Evolutionary conservation across 2,888 invertebrate genomes (phyloP).

Genomic region (Ophraella communa): DNA sequence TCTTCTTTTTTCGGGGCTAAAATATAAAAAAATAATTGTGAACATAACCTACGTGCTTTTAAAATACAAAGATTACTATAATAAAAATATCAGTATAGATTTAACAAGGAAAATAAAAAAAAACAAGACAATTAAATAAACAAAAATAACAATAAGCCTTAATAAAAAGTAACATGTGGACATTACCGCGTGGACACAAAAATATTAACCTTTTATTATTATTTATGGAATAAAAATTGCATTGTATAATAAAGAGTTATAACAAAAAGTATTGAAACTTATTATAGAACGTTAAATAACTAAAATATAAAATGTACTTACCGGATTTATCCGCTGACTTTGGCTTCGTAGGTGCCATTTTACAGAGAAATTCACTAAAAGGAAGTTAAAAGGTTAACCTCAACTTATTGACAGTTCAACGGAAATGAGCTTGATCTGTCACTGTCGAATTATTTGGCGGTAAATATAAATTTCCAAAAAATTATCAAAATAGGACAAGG

Average conservation of each 20-base stretch:
- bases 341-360: conserved; percentile 88
- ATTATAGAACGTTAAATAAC: conserved; percentile 2
- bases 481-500: not conserved
- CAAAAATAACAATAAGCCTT: not conserved
- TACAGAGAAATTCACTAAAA: conserved; percentile 47
- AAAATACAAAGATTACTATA: not conserved
- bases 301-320: conserved; percentile 60
- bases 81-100: too few species aligned
- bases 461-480: conserved; percentile 14
- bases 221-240: too few species aligned
- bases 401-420: conserved; percentile 11
- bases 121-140: not conserved
- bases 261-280: not conserved
- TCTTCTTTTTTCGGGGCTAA: conserved; percentile 63
- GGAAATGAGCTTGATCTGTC: conserved; percentile 8
- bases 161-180: conserved; percentile 28
- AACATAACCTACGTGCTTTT: not conserved
- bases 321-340: conserved; percentile 83
- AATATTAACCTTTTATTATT: too few species aligned
- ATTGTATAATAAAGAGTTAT: not conserved
- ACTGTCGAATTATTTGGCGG: conserved; percentile 10
- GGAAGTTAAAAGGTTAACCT: conserved; percentile 36
- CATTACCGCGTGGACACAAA: conserved; percentile 46
- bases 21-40: conserved; percentile 27
- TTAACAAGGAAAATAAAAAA: too few species aligned